Base-by-base conservation (phyloP, 2,888 invertebrate genomes). In the Patella pellucida region DNA sequence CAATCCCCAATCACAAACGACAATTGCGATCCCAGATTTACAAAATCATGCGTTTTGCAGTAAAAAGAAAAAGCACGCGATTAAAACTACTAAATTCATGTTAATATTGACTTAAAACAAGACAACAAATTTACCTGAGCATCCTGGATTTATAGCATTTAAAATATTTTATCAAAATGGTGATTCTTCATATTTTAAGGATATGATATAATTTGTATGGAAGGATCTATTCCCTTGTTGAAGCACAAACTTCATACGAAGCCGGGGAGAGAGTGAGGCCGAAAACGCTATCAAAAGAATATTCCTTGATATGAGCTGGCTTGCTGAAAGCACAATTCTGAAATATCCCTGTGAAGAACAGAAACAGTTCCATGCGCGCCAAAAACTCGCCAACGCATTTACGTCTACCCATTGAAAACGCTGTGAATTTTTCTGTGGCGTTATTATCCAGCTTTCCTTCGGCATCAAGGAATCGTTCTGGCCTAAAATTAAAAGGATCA, bases 381-480 rank as follows among this genome's bases (percentile, higher is more conserved):
- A 87, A 72, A n/a, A 74, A 69, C 76, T 87, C 86, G 1, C 87
- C 87, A 23, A 85, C 50, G 71, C 87, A 87, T 16, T 79, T 72
- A 41, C 87, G 74, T 41, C 81, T 73, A 2, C 87, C 87, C 31
- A 81, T 41, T 2, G 84, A 81, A 74, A 81, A 86, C 1, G 81
- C 74, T 2, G 81, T 54, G 69, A 85, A 78, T 23, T 50, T 76
- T 15, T 78, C 80, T n/a, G 71, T 75, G 73, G 27, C 73, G 31
- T 16, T 56, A 12, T 56, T 71, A 68, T 78, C 62, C 19, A 81
- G 52, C 0, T 62, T 23, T 14, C 75, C 75, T n/a, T 69, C 52
- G 5, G 73, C 71, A 23, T 71, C 69, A 69, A 81, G 69, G 23
- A 75, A 75, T 11, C 81, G 70, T 23, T 72, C 77, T 19, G 81